phyloP scores from a whole-genome alignment of 2,888 invertebrate species.

The Volucella zonaria region DNA sequence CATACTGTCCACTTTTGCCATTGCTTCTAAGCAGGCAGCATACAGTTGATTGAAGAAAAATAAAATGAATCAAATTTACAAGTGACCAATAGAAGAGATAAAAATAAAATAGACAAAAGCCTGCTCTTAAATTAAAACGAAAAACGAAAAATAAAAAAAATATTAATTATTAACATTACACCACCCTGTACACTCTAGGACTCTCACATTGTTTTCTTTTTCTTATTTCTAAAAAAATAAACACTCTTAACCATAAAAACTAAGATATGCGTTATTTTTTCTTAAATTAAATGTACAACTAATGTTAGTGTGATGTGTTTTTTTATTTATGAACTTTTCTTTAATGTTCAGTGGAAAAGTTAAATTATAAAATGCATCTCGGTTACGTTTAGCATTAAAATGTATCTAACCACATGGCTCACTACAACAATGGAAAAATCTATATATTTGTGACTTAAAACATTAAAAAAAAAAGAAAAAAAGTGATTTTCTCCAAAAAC shows the following conservation, averaged over 20 bases:
- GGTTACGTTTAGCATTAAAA: constrained; percentile 49
- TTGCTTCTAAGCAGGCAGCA: background rate
- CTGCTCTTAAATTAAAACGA: constrained; percentile 16
- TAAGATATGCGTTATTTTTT: background rate
- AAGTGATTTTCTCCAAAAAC: background rate
- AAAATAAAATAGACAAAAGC: constrained; percentile 1
- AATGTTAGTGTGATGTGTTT: constrained; percentile 53
- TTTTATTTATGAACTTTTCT: background rate
- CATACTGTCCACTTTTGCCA: no score
- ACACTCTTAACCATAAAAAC: constrained; percentile 21
- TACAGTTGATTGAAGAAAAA: background rate
- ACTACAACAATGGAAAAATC: constrained; percentile 28
- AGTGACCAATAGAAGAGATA: constrained; percentile 8
- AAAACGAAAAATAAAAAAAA: constrained; percentile 24
- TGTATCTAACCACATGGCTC: constrained; percentile 48
- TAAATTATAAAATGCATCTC: constrained; percentile 37
- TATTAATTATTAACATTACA: constrained; percentile 55
- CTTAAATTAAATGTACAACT: constrained; percentile 44
- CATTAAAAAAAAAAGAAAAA: constrained; percentile 19
- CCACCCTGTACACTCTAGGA: constrained; percentile 75
- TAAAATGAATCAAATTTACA: constrained; percentile 36
- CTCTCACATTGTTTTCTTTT: constrained; percentile 64
- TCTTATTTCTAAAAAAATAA: constrained; percentile 32
- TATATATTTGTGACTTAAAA: constrained; percentile 69
- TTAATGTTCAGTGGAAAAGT: constrained; percentile 11